Evolutionary conservation across 2,888 invertebrate species (phyloP).

Genomic region (Gymnoscelis rufifasciata): DNA sequence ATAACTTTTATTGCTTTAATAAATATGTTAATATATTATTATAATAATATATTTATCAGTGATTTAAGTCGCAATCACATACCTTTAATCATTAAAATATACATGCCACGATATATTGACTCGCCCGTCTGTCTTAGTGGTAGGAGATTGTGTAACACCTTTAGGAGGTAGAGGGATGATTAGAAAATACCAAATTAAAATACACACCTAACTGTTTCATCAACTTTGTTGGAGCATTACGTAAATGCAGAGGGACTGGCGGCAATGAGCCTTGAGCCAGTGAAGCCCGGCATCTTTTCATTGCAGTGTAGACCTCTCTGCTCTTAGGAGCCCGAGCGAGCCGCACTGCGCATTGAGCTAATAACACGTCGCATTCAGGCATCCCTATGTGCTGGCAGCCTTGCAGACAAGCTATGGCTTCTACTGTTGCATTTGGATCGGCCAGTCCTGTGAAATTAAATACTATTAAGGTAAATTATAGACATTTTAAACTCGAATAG

Average conservation of each 20-base stretch:
- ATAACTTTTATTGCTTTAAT: too few relatives aligned
- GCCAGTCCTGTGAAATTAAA: constrained; percentile 75
- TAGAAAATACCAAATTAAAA: too few relatives aligned
- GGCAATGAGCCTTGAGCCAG: constrained; percentile 84
- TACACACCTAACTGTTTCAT: constrained; percentile 84
- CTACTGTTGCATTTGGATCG: constrained; percentile 81
- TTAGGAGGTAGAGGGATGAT: too few relatives aligned
- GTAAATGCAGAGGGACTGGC: constrained; percentile 85
- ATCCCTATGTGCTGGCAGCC: constrained; percentile 89
- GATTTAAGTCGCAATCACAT: too few relatives aligned
- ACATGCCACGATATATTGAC: too few relatives aligned
- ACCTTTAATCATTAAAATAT: too few relatives aligned
- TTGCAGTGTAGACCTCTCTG: constrained; percentile 79
- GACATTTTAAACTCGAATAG: too few relatives aligned
- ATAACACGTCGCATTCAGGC: constrained; percentile 88
- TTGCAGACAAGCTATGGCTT: constrained; percentile 87
- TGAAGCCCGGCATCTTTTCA: constrained; percentile 79
- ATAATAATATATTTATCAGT: too few relatives aligned
- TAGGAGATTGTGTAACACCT: too few relatives aligned
- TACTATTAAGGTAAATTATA: too few relatives aligned
- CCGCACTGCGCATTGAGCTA: constrained; percentile 88
- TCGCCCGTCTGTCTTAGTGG: too few relatives aligned
- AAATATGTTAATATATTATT: too few relatives aligned
- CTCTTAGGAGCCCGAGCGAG: constrained; percentile 88
- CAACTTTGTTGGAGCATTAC: constrained; percentile 88